These are phyloP conservation scores for Cancer borealis DNA, from an alignment of 2,888 invertebrate species.

Conservation along the genomic window DNA sequence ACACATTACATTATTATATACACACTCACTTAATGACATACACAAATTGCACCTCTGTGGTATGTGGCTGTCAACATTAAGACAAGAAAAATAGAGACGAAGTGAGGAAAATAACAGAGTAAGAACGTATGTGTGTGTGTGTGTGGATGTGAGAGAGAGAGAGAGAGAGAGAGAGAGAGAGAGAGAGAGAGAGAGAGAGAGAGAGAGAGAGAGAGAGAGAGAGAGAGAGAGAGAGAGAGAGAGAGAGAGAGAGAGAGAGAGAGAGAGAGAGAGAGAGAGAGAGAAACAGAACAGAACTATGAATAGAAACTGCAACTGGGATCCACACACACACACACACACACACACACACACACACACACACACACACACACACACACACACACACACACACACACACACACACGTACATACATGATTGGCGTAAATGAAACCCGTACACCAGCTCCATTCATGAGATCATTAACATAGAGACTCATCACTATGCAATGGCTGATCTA, in stretches of 20 bases:
- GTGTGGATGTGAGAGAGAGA: too few relatives aligned
- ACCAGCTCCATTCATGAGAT: not conserved
- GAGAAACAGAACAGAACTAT: not conserved
- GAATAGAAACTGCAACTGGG: not conserved
- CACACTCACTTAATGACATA: too few relatives aligned
- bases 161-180: too few relatives aligned
- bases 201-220: too few relatives aligned
- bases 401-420: not conserved
- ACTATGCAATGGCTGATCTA: slow-evolving; percentile 24
- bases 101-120: not conserved
- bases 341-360: slow-evolving; percentile 32
- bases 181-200: too few relatives aligned
- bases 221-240: too few relatives aligned
- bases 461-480: slow-evolving; percentile 29
- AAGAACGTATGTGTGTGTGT: not conserved
- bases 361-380: slow-evolving; percentile 40
- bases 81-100: not conserved
- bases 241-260: too few relatives aligned
- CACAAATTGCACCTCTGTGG: too few relatives aligned
- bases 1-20: not conserved
- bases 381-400: slow-evolving; percentile 40
- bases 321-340: not conserved
- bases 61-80: not conserved
- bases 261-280: not conserved
- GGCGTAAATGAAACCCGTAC: slow-evolving; percentile 24